Evolutionary conservation across 2,113 vertebrate species (phyloP).

Genomic region (Varanus salvator): DNA sequence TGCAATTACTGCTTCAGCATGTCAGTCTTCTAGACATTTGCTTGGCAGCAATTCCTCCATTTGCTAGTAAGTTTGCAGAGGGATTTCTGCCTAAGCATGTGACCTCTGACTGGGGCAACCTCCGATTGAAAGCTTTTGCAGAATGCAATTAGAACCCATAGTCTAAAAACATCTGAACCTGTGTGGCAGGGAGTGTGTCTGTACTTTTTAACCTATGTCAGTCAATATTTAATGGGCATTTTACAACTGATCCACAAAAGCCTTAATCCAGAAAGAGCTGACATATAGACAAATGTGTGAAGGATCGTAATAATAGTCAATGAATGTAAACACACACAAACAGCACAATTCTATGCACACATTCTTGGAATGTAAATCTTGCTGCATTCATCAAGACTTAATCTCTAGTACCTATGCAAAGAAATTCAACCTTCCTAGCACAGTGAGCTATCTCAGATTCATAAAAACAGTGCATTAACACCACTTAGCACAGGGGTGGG

Average conservation of each 20-base stretch:
- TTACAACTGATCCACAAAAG: neutral
- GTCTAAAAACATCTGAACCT: neutral
- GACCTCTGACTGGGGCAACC: neutral
- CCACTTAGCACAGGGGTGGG: neutral
- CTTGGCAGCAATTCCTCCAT: neutral
- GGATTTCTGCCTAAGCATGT: neutral
- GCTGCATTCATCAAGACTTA: neutral
- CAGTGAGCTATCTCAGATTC: neutral
- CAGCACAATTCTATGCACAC: neutral
- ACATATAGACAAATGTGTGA: neutral
- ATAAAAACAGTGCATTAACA: neutral
- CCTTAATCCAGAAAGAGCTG: neutral
- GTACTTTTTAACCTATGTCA: neutral
- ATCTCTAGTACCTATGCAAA: neutral
- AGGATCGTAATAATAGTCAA: slow-evolving; percentile 1
- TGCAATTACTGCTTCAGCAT: slow-evolving; percentile 21
- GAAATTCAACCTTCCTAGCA: neutral
- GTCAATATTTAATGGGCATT: neutral
- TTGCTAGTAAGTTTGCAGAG: neutral
- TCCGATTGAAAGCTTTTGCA: neutral
- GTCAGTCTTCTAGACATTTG: neutral
- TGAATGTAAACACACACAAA: neutral
- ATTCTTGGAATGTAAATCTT: neutral
- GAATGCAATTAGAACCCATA: neutral
- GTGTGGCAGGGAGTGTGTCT: neutral